These are phyloP conservation scores for Artemia sinica DNA, from an alignment of 2,888 invertebrate genomes.

Conservation along the genomic window DNA sequence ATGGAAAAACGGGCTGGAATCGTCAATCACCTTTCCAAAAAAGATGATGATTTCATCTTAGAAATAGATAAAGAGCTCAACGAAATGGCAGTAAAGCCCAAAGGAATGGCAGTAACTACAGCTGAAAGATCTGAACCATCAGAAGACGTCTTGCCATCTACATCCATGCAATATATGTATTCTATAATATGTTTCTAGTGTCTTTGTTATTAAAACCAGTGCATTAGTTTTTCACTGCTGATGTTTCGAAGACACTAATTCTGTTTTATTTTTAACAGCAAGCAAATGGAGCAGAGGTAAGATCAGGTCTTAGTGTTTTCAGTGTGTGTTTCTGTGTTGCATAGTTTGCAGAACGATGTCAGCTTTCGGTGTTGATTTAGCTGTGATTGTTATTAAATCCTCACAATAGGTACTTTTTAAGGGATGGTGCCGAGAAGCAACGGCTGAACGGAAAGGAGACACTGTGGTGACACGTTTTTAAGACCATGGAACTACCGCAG, in stretches of 20 bases:
- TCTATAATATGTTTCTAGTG: too few species aligned
- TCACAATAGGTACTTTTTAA: neutral
- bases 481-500: neutral
- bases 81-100: too few species aligned
- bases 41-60: conserved; percentile 35
- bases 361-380: too few species aligned
- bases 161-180: conserved; percentile 17
- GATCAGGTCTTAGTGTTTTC: too few species aligned
- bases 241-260: too few species aligned
- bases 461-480: neutral
- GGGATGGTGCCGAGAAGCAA: neutral
- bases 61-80: conserved; percentile 14
- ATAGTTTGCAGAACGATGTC: too few species aligned
- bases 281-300: too few species aligned
- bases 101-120: neutral
- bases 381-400: neutral
- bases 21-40: conserved; percentile 62
- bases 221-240: too few species aligned
- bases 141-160: conserved; percentile 14
- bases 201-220: too few species aligned
- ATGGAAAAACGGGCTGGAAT: conserved; percentile 57
- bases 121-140: conserved; percentile 9
- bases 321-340: too few species aligned
- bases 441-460: neutral
- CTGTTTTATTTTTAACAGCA: too few species aligned